These are phyloP conservation scores for Crocallis elinguaria DNA, from an alignment of 2,888 invertebrate species.

Conservation along the genomic window DNA sequence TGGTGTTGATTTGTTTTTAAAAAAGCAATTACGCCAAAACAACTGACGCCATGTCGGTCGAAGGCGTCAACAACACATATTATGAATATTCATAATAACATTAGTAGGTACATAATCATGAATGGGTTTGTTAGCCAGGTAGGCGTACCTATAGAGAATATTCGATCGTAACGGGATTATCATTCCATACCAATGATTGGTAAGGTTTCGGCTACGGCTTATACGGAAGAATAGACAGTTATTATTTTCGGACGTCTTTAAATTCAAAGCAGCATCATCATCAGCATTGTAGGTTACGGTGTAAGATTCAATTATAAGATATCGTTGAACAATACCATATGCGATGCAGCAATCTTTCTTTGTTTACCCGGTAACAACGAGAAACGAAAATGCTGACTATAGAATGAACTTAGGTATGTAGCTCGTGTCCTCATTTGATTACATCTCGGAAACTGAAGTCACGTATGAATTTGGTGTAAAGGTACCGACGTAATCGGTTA, in stretches of 20 bases:
- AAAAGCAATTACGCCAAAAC: conserved; percentile 22
- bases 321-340: conserved; percentile 71
- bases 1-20: conserved; percentile 22
- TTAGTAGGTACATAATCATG: conserved; percentile 53
- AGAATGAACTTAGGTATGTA: conserved; percentile 31
- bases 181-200: conserved; percentile 32
- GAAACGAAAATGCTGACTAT: conserved; percentile 62
- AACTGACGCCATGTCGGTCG: background rate
- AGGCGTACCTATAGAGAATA: conserved; percentile 34
- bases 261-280: conserved; percentile 48
- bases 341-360: conserved; percentile 69
- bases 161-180: conserved; percentile 36
- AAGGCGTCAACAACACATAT: conserved; percentile 33
- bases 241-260: conserved; percentile 32
- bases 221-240: conserved; percentile 23
- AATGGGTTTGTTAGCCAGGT: conserved; percentile 47
- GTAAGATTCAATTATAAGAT: conserved; percentile 78
- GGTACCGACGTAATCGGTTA: conserved; percentile 18
- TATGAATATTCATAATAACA: conserved; percentile 60
- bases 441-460: conserved; percentile 44
- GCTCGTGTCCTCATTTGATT: conserved; percentile 57
- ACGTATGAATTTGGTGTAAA: conserved; percentile 31
- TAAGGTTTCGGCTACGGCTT: conserved; percentile 26
- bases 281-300: conserved; percentile 60
- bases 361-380: conserved; percentile 64